Base-by-base conservation (phyloP, 2,888 invertebrate species). In the Phymatocera aterrima region DNA sequence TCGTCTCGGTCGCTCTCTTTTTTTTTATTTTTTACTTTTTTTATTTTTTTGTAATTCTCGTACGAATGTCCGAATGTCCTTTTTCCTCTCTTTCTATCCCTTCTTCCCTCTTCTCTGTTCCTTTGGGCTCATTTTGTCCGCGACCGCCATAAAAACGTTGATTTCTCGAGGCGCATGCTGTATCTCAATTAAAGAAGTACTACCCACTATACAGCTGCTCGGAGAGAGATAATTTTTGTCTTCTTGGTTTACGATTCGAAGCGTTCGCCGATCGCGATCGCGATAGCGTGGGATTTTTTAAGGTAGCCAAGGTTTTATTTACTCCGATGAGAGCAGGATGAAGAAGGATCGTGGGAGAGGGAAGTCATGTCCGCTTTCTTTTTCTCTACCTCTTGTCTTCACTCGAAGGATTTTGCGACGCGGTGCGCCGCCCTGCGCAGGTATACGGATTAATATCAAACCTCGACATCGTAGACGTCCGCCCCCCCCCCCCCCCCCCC, bases 161-260 rank as follows among this genome's bases (percentile, higher is more conserved):
- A 72, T 51, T 51, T 54, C 72, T 51, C 51, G 18, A 51, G 61
- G n/a, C 12, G 8, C 18, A 72, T 15, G 51, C 24, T 28, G 51
- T 72, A 72, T 72, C 72, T 72, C 72, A 72, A 72, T 72, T 72
- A 51, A 43, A 68, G 37, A 72, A 51, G 51, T 72, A 43, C 24
- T 3, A 4, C 10, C n/a, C n/a, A n/a, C n/a, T n/a, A n/a, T 28
- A 15, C 24, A 70, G 34, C 51, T 37, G 61, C 61, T n/a, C n/a
- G n/a, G 2, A 12, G 3, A 28, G 28, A 68, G 43, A 68, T 68
- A 72, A 51, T 72, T 72, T 72, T 72, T n/a, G 34, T 64, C 51
- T n/a, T 70, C 31, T 8, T 18, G 43, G 46, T 46, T 46, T 43
- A 68, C 43, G 72, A 51, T 28, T 72, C 37, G n/a, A 28, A 24